Percentiles rank a stretch among this genome's conserved stretches.
These are phyloP conservation scores for Eupithecia insigniata DNA, from an alignment of 2,888 invertebrate genomes.

Conservation along the genomic window DNA sequence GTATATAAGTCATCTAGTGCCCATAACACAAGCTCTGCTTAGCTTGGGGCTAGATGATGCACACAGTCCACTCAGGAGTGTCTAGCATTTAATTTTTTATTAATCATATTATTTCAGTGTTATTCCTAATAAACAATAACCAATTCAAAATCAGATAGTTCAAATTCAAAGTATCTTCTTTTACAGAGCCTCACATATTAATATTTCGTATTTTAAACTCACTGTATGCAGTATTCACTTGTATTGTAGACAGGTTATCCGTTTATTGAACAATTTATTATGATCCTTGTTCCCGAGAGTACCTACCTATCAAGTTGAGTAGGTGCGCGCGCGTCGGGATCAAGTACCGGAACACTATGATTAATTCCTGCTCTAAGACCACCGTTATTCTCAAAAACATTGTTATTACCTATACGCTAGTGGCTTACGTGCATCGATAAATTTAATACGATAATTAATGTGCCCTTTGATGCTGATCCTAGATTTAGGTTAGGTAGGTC, in stretches of 20 bases:
- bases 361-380: slow-evolving; percentile 35
- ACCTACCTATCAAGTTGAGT: slow-evolving; percentile 15
- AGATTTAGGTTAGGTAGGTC: slow-evolving; percentile 13
- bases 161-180: not conserved
- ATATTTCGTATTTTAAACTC: not conserved
- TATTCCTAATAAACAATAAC: not conserved
- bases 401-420: slow-evolving; percentile 14
- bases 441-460: slow-evolving; percentile 11
- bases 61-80: too few species aligned
- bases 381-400: slow-evolving; percentile 34
- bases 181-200: not conserved
- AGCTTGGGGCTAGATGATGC: too few species aligned
- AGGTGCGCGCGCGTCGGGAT: slow-evolving; percentile 28
- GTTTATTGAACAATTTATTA: slow-evolving; percentile 43
- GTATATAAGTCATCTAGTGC: too few species aligned
- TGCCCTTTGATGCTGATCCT: slow-evolving; percentile 10
- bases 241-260: slow-evolving; percentile 37
- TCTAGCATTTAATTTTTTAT: too few species aligned
- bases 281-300: slow-evolving; percentile 32
- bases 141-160: not conserved
- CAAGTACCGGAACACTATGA: slow-evolving; percentile 38
- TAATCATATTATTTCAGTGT: not conserved
- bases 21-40: too few species aligned
- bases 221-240: slow-evolving; percentile 10
- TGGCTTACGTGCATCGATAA: slow-evolving; percentile 19